Conservation (phyloP, 2,113 vertebrate genomes). For the Aphyosemion australe region DNA sequence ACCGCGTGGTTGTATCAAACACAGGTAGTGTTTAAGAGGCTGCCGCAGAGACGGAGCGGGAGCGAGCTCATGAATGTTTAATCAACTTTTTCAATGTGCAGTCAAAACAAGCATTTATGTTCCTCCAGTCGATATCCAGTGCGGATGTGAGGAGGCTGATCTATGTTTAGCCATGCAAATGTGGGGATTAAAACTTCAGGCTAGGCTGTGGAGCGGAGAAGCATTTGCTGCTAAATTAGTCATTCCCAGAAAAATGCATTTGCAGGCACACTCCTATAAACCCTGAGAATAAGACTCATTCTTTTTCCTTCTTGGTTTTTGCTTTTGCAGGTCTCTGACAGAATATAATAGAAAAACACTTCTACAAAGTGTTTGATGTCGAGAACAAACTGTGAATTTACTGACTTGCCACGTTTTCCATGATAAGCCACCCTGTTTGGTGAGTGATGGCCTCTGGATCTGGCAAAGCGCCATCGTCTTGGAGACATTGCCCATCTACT, state of each 20-base stretch:
- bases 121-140: slow-evolving; percentile 61
- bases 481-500: slow-evolving; percentile 34
- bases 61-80: slow-evolving; percentile 58
- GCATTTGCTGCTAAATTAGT: slow-evolving; percentile 59
- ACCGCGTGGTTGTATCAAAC: slow-evolving; percentile 10
- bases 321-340: slow-evolving; percentile 25
- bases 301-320: neutral
- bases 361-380: slow-evolving; percentile 48
- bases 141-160: slow-evolving; percentile 59
- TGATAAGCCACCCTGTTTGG: slow-evolving; percentile 13
- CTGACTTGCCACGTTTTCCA: slow-evolving; percentile 25
- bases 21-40: slow-evolving; percentile 35
- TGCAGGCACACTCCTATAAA: slow-evolving; percentile 33
- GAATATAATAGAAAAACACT: slow-evolving; percentile 39
- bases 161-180: slow-evolving; percentile 78
- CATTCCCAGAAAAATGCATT: slow-evolving; percentile 54
- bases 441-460: slow-evolving; percentile 34
- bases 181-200: slow-evolving; percentile 72
- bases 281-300: slow-evolving; percentile 16
- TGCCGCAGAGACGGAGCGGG: slow-evolving; percentile 15
- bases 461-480: slow-evolving; percentile 34
- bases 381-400: slow-evolving; percentile 34
- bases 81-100: slow-evolving; percentile 52
- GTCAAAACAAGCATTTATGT: slow-evolving; percentile 70
- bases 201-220: slow-evolving; percentile 53